Evolutionary conservation across 2,888 invertebrate genomes (phyloP), one percentile per base, ranked within the genome.

Genomic region (Brassicogethes aeneus): DNA sequence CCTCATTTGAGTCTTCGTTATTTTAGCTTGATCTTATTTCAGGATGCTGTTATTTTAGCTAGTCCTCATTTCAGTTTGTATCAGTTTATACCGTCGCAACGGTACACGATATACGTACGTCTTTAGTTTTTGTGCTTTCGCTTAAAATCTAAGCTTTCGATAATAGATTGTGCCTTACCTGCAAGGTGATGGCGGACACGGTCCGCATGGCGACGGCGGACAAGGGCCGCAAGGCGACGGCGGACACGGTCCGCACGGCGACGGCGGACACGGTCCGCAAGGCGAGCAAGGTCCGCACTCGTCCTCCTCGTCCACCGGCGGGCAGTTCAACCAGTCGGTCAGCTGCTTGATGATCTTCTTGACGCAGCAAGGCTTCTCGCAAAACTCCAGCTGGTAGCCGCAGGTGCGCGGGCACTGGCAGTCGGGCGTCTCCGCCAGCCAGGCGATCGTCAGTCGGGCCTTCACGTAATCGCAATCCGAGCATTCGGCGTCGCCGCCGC

Each of bases 311-410:
- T 32, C 32, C 14, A 32, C 14, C 14, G 32, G 32, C 10, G 32
- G 32, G 12, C 32, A 32, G 14, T 32, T 32, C 32, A 32, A 13
- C 32, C 32, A 32, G 3, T 32, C 12, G 10, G 14, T 32, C 10
- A 32, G 32, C 13, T 32, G 12, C 3, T 13, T 12, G 14, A 32
- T 12, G 12, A 12, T 32, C 12, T 32, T 8, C 12, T 32, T 13
- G 14, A 32, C 14, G 14, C 10, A 32, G 14, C 12, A 32, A 5
- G 10, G 32, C 13, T 32, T 32, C 10, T 32, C 32, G 32, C 32
- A 32, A 12, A 32, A 32, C 14, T 32, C 32, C 3, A 32, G 14
- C 32, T 32, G 32, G 14, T 32, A 32, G 10, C 32, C 32, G 12
- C 32, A 32, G 14, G 32, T 32, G 5, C 12, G 5, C 5, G 32